These are phyloP conservation scores for Chouioia cunea DNA, from an alignment of 2,888 invertebrate species.

Conservation along the genomic window DNA sequence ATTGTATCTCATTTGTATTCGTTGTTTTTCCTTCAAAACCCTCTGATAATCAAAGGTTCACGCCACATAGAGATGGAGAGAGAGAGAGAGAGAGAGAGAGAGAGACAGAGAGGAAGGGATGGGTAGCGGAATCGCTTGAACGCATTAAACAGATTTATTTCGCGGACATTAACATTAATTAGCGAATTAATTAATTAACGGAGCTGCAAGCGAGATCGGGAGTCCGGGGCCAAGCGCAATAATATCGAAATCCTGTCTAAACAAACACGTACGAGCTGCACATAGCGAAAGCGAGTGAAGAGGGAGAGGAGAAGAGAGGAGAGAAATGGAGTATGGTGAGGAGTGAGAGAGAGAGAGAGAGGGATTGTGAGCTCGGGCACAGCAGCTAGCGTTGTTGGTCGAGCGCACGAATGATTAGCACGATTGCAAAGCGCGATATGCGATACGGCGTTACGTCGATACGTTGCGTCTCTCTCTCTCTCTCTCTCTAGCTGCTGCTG, in stretches of 20 bases:
- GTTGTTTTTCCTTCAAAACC: too few relatives aligned
- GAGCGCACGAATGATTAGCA: conserved; percentile 52
- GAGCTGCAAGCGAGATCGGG: conserved; percentile 8
- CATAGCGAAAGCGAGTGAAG: conserved; percentile 49
- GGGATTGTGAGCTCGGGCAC: too few relatives aligned
- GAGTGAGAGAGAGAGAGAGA: not conserved
- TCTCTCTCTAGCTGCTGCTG: too few relatives aligned
- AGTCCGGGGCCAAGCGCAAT: conserved; percentile 52
- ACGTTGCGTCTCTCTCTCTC: too few relatives aligned
- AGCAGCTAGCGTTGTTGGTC: too few relatives aligned
- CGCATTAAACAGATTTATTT: conserved; percentile 37
- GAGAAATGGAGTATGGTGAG: conserved; percentile 51
- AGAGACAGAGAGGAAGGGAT: not conserved
- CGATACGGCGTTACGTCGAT: conserved; percentile 46
- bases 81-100: too few relatives aligned
- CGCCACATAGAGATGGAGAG: too few relatives aligned
- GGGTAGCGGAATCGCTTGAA: not conserved
- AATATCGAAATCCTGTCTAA: conserved; percentile 65
- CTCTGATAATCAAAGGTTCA: too few relatives aligned
- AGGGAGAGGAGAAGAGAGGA: too few relatives aligned
- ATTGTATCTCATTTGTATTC: too few relatives aligned
- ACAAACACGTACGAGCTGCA: conserved; percentile 59
- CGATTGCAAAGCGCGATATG: conserved; percentile 55
- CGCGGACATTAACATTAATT: conserved; percentile 37
- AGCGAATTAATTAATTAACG: conserved; percentile 41